Evolutionary conservation across 2,113 vertebrate species (phyloP), one percentile per base, ranked within the genome.

Genomic region (Empidonax traillii): DNA sequence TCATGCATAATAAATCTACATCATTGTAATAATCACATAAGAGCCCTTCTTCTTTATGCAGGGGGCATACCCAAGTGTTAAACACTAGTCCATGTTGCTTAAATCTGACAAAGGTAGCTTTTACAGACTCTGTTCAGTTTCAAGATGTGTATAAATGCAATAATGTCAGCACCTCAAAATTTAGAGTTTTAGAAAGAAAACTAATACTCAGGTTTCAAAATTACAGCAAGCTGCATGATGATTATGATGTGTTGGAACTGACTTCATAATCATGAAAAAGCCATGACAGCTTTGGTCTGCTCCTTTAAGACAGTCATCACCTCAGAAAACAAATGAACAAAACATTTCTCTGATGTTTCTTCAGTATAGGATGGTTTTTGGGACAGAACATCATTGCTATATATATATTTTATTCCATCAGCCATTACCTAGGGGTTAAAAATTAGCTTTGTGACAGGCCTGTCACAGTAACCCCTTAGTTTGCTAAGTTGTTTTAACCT

Each of bases 281-380:
- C 0, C 0, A 2, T 4, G 2, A 41, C 33, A 27, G 12, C 9
- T 75, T 83, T 83, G 2, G 52, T 81, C 59, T 80, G 8, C 37
- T 24, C 6, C 30, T 72, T 71, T 41, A 19, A 49, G 51, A 63
- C 19, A 8, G 2, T 61, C 7, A 6, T 61, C 14, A 5, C 19
- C 10, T 58, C 43, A 55, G 30, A 77, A 66, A 66, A 56, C 10
- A 51, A 31, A 16, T 4, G 11, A 76, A 12, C 6, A 37, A 53
- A 78, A 13, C 3, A 35, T 27, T 93, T 92, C 10, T 21, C 9
- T 63, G 5, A 4, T 31, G 4, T 74, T 91, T 77, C 58, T 90
- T 52, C 41, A 46, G 3, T 41, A 13, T 2, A 43, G 14, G 3
- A 10, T 74, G n/a, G 10, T 13, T 2, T 31, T 35, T 75, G 12